Evolutionary conservation across 1,140 invertebrate species (phyloP), one percentile per base, ranked within the genome.

Genomic region (Helicoverpa zea): DNA sequence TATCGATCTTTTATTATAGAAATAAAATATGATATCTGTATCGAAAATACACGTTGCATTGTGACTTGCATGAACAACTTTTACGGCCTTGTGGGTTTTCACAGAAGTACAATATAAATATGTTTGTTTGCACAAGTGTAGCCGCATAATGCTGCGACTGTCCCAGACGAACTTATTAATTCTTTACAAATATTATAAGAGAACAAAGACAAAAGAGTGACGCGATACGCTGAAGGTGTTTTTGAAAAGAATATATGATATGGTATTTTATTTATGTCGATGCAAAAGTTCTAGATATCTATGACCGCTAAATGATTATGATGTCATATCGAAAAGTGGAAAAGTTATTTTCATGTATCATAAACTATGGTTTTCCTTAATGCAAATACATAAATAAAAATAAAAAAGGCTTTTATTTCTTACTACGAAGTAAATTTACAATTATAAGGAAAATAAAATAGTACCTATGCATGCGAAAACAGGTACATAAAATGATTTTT

Each of bases 41-140:
- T 61, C 51, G 43, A 75, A 75, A 29, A n/a, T 47, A 64, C 49
- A 78, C 51, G 51, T 13, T 79, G 64, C 76, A 79, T 43, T 43
- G 35, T 43, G 35, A 43, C 76, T 79, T 78, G 63, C 76, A 78
- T 18, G 63, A 70, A 78, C 59, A 66, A 70, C 64, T 70, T 70
- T 68, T 79, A 68, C 52, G 52, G 4, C 76, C 63, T 70, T 79
- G 76, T 47, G 51, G 59, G 76, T 68, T 79, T 79, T 70, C 52
- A 79, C 76, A 68, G 51, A 79, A 49, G 16, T 52, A 58, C 49
- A 79, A 13, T 49, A 49, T 29, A 51, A 16, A 70, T n/a, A n/a
- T 74, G 30, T 79, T 79, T 79, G 76, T 78, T 68, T 58, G 54
- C 12, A 79, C 76, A 79, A 70, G 52, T 79, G 76, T 16, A 29